A percentile compares a stretch with the other conserved stretches of the same genome.
Evolutionary conservation across 2,888 invertebrate species (phyloP).

Genomic region (Philereme transversata): DNA sequence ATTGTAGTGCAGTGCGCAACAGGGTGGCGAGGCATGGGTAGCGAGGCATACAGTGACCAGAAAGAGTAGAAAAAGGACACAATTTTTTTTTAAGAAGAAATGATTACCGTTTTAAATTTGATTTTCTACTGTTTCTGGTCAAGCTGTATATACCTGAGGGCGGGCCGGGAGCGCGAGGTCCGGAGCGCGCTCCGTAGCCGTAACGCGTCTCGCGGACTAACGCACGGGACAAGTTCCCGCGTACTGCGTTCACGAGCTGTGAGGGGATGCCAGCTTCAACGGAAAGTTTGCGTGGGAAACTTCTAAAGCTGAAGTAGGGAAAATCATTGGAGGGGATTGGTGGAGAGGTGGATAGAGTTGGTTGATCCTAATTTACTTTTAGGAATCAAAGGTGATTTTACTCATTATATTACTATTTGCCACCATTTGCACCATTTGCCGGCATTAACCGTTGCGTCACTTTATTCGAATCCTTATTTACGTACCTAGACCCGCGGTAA

Average conservation of each 20-base stretch:
- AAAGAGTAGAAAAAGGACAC: slow-evolving; percentile 37
- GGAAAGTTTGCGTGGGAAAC: slow-evolving; percentile 13
- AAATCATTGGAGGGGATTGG: slow-evolving; percentile 4
- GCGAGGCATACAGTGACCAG: slow-evolving; percentile 41
- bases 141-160: slow-evolving; percentile 58
- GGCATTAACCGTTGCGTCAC: too few relatives aligned
- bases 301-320: slow-evolving; percentile 1
- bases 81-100: not conserved
- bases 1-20: slow-evolving; percentile 78
- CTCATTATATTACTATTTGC: too few relatives aligned
- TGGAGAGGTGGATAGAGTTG: too few relatives aligned
- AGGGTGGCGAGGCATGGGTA: slow-evolving; percentile 60
- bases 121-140: slow-evolving; percentile 21
- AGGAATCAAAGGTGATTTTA: too few relatives aligned
- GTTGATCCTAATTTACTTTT: too few relatives aligned
- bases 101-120: slow-evolving; percentile 22
- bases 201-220: slow-evolving; percentile 77
- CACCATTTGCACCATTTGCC: too few relatives aligned
- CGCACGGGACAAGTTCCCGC: slow-evolving; percentile 53
- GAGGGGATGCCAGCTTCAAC: slow-evolving; percentile 49
- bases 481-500: too few relatives aligned
- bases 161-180: slow-evolving; percentile 61
- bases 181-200: slow-evolving; percentile 57
- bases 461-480: too few relatives aligned
- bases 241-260: slow-evolving; percentile 40